These are phyloP conservation scores for Drosophila bifasciata DNA, from an alignment of 1,140 invertebrate genomes.

Conservation along the genomic window DNA sequence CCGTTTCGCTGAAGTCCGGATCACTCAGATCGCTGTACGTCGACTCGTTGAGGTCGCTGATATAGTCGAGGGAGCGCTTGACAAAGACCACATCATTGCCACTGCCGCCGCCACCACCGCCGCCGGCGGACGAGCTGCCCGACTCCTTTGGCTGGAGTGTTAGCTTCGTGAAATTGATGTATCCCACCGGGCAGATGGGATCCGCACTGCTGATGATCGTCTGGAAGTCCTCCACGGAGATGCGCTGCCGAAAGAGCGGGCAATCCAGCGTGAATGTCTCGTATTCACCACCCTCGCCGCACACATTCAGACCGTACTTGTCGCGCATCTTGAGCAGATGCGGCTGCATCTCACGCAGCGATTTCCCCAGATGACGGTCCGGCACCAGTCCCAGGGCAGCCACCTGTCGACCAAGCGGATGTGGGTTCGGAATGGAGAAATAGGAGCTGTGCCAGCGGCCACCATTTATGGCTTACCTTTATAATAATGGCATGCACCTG, in stretches of 20 bases:
- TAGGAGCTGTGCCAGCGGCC: not conserved
- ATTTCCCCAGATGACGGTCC: constrained; percentile 93
- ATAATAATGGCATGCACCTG: constrained; percentile 97
- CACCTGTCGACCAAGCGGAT: constrained; percentile 84
- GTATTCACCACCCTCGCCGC: constrained; percentile 99
- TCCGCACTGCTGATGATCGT: constrained; percentile 94
- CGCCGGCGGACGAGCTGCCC: constrained; percentile 21
- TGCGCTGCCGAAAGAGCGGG: constrained; percentile 95
- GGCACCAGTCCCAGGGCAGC: constrained; percentile 95
- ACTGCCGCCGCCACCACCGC: not conserved
- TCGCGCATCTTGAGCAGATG: constrained; percentile 94
- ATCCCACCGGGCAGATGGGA: constrained; percentile 96
- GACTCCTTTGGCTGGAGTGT: constrained; percentile 88
- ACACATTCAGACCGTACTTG: constrained; percentile 98
- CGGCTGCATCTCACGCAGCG: constrained; percentile 92
- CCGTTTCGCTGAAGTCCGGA: constrained; percentile 86
- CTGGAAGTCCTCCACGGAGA: constrained; percentile 95
- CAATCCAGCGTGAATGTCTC: constrained; percentile 99
- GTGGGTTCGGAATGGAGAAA: constrained; percentile 5
- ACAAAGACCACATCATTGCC: constrained; percentile 81
- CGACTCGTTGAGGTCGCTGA: constrained; percentile 86
- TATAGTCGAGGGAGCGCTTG: constrained; percentile 86
- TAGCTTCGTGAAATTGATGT: constrained; percentile 93
- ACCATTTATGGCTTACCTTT: constrained; percentile 86
- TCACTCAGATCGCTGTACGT: constrained; percentile 87